Evolutionary conservation across 2,888 invertebrate species (phyloP).

Genomic region (Epinotia bilunana): DNA sequence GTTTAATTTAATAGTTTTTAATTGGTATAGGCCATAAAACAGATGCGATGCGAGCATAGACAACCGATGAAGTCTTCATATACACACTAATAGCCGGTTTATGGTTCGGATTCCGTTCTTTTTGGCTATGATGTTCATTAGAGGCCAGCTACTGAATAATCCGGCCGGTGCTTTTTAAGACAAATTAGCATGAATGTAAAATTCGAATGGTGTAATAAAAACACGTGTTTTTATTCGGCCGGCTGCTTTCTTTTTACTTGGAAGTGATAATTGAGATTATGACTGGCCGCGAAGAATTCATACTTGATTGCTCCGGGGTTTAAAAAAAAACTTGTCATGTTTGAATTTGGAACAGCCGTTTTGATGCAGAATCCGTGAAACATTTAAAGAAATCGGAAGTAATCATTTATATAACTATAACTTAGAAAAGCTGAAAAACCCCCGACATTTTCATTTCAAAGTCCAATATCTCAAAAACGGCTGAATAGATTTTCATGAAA

Average conservation of each 20-base stretch:
- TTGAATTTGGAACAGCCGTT: slow-evolving; percentile 44
- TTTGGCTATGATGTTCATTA: slow-evolving; percentile 80
- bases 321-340: slow-evolving; percentile 33
- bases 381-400: background rate
- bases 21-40: slow-evolving; percentile 81
- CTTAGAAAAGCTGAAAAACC: too few relatives aligned
- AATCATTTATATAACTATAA: too few relatives aligned
- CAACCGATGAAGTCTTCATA: slow-evolving; percentile 75
- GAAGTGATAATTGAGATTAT: slow-evolving; percentile 84
- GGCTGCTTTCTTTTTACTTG: slow-evolving; percentile 71
- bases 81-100: slow-evolving; percentile 72
- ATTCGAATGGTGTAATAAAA: slow-evolving; percentile 79
- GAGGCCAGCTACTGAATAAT: slow-evolving; percentile 81
- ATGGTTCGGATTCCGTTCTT: slow-evolving; percentile 66
- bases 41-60: slow-evolving; percentile 76
- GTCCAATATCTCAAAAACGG: too few relatives aligned
- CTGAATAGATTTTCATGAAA: too few relatives aligned
- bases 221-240: slow-evolving; percentile 69
- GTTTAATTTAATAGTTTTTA: slow-evolving; percentile 82
- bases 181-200: slow-evolving; percentile 84
- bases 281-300: slow-evolving; percentile 68
- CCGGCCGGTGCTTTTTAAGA: slow-evolving; percentile 79
- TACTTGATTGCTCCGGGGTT: slow-evolving; percentile 67
- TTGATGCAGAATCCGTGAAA: slow-evolving; percentile 24
- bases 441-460: too few relatives aligned